Evolutionary conservation across 2,113 vertebrate species (phyloP).

Genomic region (Piprites chloris): DNA sequence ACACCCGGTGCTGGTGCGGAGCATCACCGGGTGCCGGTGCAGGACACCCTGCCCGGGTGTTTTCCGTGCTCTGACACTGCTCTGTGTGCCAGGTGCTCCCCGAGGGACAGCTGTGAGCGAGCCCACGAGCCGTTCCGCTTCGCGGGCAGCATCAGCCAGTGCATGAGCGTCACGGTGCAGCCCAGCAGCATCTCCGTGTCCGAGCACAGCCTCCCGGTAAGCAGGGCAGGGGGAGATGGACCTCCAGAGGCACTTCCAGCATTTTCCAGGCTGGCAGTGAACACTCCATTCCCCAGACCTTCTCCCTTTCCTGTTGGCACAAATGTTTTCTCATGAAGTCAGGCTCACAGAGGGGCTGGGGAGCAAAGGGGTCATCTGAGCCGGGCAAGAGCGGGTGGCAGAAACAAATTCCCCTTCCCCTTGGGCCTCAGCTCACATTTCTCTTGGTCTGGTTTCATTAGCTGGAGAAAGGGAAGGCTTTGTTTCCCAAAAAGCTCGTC

Average conservation of each 20-base stretch:
- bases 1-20: rapidly evolving
- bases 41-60: rapidly evolving
- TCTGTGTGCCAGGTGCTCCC: slow-evolving; percentile 83
- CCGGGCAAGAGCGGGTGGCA: background rate
- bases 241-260: background rate
- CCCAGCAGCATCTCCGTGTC: slow-evolving; percentile 96
- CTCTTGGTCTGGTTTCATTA: background rate
- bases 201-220: slow-evolving; percentile 85
- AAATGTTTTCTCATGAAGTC: slow-evolving; percentile 7
- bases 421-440: slow-evolving; percentile 37
- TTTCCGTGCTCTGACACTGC: background rate
- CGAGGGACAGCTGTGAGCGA: slow-evolving; percentile 86
- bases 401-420: slow-evolving; percentile 2
- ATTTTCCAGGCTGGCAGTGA: rapidly evolving
- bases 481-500: slow-evolving; percentile 32
- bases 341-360: background rate
- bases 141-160: slow-evolving; percentile 83
- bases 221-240: background rate
- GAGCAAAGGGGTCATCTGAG: background rate
- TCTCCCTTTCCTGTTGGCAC: background rate
- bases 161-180: slow-evolving; percentile 84
- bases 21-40: rapidly evolving
- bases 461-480: slow-evolving; percentile 32
- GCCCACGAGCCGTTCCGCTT: slow-evolving; percentile 89
- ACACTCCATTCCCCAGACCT: background rate